These are phyloP conservation scores for Poecile atricapillus DNA, from an alignment of 2,113 vertebrate species.

Conservation along the genomic window DNA sequence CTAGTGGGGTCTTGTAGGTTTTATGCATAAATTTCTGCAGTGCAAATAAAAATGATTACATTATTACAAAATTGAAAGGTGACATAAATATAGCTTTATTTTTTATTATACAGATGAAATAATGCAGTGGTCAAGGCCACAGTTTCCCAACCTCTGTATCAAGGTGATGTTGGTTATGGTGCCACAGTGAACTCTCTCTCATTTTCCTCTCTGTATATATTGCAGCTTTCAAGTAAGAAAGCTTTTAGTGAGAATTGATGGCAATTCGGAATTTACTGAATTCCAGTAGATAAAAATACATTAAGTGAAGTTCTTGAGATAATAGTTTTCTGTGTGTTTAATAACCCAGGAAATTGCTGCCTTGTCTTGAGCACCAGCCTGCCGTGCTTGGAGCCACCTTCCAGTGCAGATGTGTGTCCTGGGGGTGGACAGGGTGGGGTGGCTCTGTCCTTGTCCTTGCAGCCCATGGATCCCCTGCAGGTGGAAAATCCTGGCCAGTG, in stretches of 20 bases:
- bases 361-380: not conserved
- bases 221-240: not conserved
- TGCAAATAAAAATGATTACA: conserved; percentile 22
- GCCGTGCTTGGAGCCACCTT: not conserved
- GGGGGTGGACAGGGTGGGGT: not conserved
- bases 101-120: not conserved
- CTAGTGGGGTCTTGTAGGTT: not conserved
- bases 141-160: not conserved
- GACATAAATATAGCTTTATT: not conserved
- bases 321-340: conserved; percentile 33
- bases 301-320: not conserved
- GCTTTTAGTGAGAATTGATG: not conserved
- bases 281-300: conserved; percentile 9
- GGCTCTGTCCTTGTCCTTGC: not conserved
- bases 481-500: not conserved
- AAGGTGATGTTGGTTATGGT: not conserved
- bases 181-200: not conserved
- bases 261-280: not conserved
- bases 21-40: not conserved
- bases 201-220: not conserved
- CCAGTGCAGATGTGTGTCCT: not conserved
- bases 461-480: not conserved
- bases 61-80: conserved; percentile 9
- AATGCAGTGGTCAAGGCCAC: not conserved
- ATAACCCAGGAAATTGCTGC: conserved; percentile 31